phyloP scores from a whole-genome alignment of 2,797 vertebrate genomes.

The Lepus oiostolus region DNA sequence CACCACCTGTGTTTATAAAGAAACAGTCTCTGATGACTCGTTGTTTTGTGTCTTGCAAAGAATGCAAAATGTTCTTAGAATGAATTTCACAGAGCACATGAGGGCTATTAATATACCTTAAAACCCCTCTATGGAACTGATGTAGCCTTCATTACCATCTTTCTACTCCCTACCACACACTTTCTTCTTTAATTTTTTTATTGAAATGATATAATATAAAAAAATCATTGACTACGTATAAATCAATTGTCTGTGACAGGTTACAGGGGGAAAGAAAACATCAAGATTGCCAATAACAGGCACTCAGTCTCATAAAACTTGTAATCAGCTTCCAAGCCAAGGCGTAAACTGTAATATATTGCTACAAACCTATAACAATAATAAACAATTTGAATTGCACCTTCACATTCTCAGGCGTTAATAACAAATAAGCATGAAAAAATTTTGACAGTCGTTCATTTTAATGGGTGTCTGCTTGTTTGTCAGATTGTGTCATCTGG shows the following conservation, averaged over 20 bases:
- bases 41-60: constrained; percentile 71
- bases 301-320: constrained; percentile 83
- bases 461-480: constrained; percentile 77
- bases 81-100: constrained; percentile 12
- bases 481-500: constrained; percentile 69
- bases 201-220: constrained; percentile 83
- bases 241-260: constrained; percentile 85
- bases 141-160: constrained; percentile 70
- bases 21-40: constrained; percentile 78
- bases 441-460: constrained; percentile 77
- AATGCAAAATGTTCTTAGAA: constrained; percentile 76
- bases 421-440: constrained; percentile 81
- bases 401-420: constrained; percentile 76
- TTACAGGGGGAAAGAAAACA: constrained; percentile 82
- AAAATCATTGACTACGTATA: constrained; percentile 80
- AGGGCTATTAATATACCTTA: constrained; percentile 66
- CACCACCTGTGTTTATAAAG: constrained; percentile 80
- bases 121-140: constrained; percentile 39
- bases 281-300: constrained; percentile 81
- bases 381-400: constrained; percentile 81
- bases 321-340: constrained; percentile 81
- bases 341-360: constrained; percentile 81
- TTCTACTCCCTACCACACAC: constrained; percentile 36
- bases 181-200: constrained; percentile 82
- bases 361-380: constrained; percentile 75